Base-by-base conservation (phyloP, 2,888 invertebrate genomes). In the Hirtodrosophila duncani region DNA sequence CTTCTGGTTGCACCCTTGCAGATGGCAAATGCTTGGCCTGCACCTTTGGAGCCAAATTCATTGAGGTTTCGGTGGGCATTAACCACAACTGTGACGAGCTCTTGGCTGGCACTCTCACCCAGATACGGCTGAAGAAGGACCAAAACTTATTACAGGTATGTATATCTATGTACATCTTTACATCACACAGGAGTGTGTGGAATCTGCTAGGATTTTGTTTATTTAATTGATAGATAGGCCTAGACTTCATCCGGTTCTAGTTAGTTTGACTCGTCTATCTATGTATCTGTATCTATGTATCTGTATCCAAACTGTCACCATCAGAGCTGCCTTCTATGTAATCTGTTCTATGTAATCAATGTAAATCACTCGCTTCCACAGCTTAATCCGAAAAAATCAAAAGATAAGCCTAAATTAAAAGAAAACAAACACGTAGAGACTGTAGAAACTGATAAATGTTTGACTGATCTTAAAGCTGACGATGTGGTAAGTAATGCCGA, bases 61-160 rank as follows among this genome's bases (percentile, higher is more conserved):
- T 96, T 67, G 98, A 98, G 88, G 94, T 97, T 10, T 98, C 98
- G 0, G 97, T 97, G 8, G 98, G 96, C 8, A 95, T 98, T 82
- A 98, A 97, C 88, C 97, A 98, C 89, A 96, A 97, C 85, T 96
- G 98, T 17, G 98, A 98, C 88, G 97, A 98, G 81, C 90, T 98
- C 0, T 89, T 98, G 29, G 97, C 97, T 14, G 98, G 98, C 1
- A 93, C 96, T 48, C 90, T 98, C 57, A 95, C 93, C 75, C 97
- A 97, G 88, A 96, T 97, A 77, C 90, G 96, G 39, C 89, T 97
- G 66, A 95, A 95, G 87, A 90, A 90, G 77, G 91, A 91, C 63
- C 91, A 92, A 69, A 88, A 87, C 67, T 86, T 88, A 50, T 83
- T 88, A 51, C 87, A 87, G 82, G 88, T 87, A 74, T 63, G 72